Percentiles rank a stretch among this genome's conserved stretches.
Evolutionary conservation across 2,888 invertebrate species (phyloP).

Genomic region (Ormyrus rosae): DNA sequence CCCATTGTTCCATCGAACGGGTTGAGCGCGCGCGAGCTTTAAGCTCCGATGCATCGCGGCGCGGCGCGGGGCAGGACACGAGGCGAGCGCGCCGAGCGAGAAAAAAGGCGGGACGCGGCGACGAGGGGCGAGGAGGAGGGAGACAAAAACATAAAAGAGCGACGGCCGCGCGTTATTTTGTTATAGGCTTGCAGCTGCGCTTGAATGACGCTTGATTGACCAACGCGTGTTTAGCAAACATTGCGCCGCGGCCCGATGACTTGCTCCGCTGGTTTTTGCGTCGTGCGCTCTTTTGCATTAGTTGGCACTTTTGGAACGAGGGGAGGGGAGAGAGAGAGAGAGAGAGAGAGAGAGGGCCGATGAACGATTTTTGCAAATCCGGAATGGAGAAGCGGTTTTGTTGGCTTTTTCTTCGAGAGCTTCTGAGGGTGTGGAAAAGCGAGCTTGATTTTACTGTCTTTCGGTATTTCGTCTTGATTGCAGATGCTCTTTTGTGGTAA

Average conservation of each 20-base stretch:
- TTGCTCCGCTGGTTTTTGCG: neutral
- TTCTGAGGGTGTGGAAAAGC: too few relatives aligned
- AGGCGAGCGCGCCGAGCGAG: too few relatives aligned
- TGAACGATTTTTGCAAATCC: constrained; percentile 7
- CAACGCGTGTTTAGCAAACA: constrained; percentile 61
- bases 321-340: too few relatives aligned
- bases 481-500: too few relatives aligned
- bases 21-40: constrained; percentile 55
- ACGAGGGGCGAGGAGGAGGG: too few relatives aligned
- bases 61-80: too few relatives aligned
- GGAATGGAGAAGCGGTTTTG: neutral
- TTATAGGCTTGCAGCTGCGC: constrained; percentile 54
- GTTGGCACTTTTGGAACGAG: neutral
- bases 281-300: neutral
- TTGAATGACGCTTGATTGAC: constrained; percentile 67
- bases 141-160: constrained; percentile 13
- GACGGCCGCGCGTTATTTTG: constrained; percentile 60
- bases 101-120: too few relatives aligned
- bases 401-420: too few relatives aligned
- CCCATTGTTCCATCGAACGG: constrained; percentile 59
- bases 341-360: neutral
- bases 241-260: constrained; percentile 5
- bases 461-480: too few relatives aligned
- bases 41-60: constrained; percentile 30
- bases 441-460: too few relatives aligned